Base-by-base conservation (phyloP, 2,113 vertebrate genomes). In the Pogonocichla stellata region DNA sequence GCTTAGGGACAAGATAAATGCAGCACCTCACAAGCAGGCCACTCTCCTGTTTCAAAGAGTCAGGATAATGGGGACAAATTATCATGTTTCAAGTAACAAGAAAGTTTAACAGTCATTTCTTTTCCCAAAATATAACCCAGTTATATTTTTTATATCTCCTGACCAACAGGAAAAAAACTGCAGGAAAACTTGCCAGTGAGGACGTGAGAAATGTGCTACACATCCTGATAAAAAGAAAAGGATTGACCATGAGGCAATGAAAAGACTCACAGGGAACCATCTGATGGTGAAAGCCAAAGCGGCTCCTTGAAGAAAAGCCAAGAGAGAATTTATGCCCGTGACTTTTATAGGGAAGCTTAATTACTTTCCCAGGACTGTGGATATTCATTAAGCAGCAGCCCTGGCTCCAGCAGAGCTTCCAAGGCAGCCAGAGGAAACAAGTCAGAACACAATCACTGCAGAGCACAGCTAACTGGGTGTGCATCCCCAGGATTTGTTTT, bases 341-440 rank as follows among this genome's bases (percentile, higher is more conserved):
- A 96, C 91, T 95, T 94, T 90, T 88, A 92, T 19, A 88, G 85
- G 64, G 79, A 96, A 86, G 62, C 67, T 95, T 96, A 96, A 94
- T 80, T 94, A 94, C 82, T 96, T 95, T 96, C 92, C 94, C 94
- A 95, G 92, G 92, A 92, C 69, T 92, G 50, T 56, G 56, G 86
- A 38, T 66, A 86, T 34, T 90, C 91, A 96, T 92, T 95, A 94
- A 95, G 82, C 36, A 86, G 92, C 51, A 74, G 64, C 64, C 64
- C 80, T 93, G 94, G 88, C 94, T 95, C 91, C 91, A 93, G 79
- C 60, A 58, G 0, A 83, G 62, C 86, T 92, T 88, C 73, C 71
- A 62, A 88, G 47, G 69, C 62, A 90, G 88, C 45, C 67, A 89
- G 47, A 80, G 60, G 79, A 80, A 93, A 88, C 92, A 96, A 96